These are phyloP conservation scores for Zaprionus lachaisei DNA, from an alignment of 1,140 invertebrate species.

Conservation along the genomic window DNA sequence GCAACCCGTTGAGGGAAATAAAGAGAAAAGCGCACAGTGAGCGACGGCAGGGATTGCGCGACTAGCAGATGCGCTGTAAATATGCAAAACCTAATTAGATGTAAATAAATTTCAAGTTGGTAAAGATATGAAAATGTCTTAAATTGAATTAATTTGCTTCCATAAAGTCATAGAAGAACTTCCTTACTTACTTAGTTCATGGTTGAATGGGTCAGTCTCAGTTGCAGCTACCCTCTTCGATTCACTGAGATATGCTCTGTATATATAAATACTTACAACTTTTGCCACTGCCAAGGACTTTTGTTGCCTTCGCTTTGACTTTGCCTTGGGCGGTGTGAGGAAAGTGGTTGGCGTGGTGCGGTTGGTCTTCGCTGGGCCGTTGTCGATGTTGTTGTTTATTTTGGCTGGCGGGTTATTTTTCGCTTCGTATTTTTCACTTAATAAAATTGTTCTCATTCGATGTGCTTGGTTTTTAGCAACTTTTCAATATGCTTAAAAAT, in stretches of 20 bases:
- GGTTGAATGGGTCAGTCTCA: neutral
- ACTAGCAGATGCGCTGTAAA: constrained; percentile 24
- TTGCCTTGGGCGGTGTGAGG: constrained; percentile 24
- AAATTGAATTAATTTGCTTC: neutral
- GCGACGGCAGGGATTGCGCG: neutral
- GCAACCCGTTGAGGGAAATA: constrained; percentile 60
- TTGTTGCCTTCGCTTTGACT: constrained; percentile 55
- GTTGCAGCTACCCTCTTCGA: constrained; percentile 11
- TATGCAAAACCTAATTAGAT: neutral
- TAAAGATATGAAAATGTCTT: neutral
- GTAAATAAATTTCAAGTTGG: neutral
- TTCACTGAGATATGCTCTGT: neutral
- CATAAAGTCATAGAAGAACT: neutral
- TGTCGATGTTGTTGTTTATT: constrained; percentile 53
- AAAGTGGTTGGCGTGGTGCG: constrained; percentile 19
- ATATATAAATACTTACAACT: constrained; percentile 33
- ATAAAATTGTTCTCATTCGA: constrained; percentile 81
- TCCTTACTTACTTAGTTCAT: neutral
- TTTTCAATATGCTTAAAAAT: constrained; percentile 83
- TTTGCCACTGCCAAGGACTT: constrained; percentile 77
- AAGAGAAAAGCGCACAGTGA: constrained; percentile 14
- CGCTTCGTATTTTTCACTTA: constrained; percentile 80
- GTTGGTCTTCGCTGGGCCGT: neutral
- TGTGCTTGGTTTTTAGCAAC: constrained; percentile 58
- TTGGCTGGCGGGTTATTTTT: constrained; percentile 77